Evolutionary conservation across 2,797 vertebrate genomes (phyloP).

Genomic region (Thaleichthys pacificus): DNA sequence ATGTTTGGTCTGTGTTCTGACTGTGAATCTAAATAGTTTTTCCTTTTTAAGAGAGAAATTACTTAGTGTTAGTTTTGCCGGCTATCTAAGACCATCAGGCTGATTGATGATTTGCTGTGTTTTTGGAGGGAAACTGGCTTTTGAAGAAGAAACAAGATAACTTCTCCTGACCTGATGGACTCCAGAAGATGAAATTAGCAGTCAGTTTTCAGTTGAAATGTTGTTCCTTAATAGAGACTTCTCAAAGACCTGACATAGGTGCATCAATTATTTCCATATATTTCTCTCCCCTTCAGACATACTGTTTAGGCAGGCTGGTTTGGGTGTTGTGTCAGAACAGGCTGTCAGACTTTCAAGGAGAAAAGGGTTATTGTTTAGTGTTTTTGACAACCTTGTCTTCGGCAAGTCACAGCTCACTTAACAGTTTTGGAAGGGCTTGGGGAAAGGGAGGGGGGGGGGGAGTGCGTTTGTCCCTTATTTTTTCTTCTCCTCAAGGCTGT

Average conservation of each 20-base stretch:
- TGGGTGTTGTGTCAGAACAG: no score
- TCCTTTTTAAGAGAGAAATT: not conserved
- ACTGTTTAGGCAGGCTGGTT: no score
- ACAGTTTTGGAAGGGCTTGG: not conserved
- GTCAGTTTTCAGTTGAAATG: not conserved
- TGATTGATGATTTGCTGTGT: not conserved
- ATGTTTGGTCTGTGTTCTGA: not conserved
- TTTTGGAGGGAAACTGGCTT: not conserved
- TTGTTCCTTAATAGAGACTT: no score
- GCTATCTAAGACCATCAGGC: not conserved
- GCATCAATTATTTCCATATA: no score
- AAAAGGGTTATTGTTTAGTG: no score
- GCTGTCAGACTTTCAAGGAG: no score
- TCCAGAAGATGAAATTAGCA: not conserved
- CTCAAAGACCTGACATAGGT: no score
- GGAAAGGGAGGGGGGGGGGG: not conserved
- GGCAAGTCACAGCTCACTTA: conserved; percentile 4
- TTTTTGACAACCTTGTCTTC: not conserved
- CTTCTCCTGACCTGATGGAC: not conserved
- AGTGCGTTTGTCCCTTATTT: conserved; percentile 24
- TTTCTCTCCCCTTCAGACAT: no score
- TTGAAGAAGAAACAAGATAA: not conserved
- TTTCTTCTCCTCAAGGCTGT: conserved; percentile 21
- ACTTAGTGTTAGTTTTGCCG: not conserved
- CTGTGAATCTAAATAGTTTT: not conserved